A percentile compares a stretch with the other conserved stretches of the same genome.
Evolutionary conservation across 2,113 vertebrate genomes (phyloP).

Genomic region (Pseudolaguvia tuberculata): DNA sequence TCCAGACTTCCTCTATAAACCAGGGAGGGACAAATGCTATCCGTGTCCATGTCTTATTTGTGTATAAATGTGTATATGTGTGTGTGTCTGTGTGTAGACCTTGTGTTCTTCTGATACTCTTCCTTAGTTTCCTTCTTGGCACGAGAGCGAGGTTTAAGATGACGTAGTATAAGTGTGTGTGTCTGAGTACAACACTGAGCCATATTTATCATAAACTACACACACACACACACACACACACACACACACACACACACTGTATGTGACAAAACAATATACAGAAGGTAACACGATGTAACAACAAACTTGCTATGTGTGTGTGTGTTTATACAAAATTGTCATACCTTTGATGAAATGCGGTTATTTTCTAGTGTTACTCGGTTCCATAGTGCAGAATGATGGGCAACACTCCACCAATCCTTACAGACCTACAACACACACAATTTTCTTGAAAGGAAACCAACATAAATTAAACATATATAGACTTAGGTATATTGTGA

Average conservation of each 20-base stretch:
- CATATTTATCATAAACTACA: constrained; percentile 82
- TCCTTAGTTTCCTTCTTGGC: constrained; percentile 79
- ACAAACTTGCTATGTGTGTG: constrained; percentile 5
- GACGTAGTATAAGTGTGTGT: constrained; percentile 81
- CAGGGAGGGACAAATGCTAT: neutral
- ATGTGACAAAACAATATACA: neutral
- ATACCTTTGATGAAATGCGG: constrained; percentile 67
- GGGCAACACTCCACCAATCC: constrained; percentile 84
- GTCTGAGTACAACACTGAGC: constrained; percentile 93
- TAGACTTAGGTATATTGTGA: constrained; percentile 7
- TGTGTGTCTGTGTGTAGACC: constrained; percentile 63
- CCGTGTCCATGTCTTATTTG: neutral
- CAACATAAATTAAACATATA: neutral
- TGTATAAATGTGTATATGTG: constrained; percentile 9
- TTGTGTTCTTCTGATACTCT: constrained; percentile 81
- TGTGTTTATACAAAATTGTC: neutral
- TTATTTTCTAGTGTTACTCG: constrained; percentile 81
- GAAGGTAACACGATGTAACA: neutral
- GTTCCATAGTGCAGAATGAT: constrained; percentile 85
- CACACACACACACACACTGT: constrained; percentile 44
- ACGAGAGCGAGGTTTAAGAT: constrained; percentile 80
- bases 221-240: constrained; percentile 42
- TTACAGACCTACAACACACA: constrained; percentile 74
- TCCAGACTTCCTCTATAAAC: constrained; percentile 80
- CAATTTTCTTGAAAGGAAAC: neutral